Conservation (phyloP, 2,888 invertebrate genomes). For the Sialis lutaria region DNA sequence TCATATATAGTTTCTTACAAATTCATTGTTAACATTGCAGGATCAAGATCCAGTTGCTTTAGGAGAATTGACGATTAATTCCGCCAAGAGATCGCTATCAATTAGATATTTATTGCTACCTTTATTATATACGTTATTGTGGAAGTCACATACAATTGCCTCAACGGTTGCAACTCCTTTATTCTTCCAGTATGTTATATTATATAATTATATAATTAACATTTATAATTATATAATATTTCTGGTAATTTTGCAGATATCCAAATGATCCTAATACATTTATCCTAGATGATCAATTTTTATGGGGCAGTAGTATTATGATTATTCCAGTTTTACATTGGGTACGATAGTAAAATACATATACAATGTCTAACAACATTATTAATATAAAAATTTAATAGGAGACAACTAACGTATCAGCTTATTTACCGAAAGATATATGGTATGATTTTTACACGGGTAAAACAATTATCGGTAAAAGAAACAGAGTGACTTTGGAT, state of each 20-base stretch:
- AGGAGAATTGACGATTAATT: slow-evolving; percentile 45
- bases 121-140: slow-evolving; percentile 66
- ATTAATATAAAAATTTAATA: slow-evolving; percentile 9
- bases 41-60: slow-evolving; percentile 73
- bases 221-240: slow-evolving; percentile 4
- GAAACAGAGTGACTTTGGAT: slow-evolving; percentile 21
- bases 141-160: slow-evolving; percentile 48
- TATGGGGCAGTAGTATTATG: slow-evolving; percentile 59
- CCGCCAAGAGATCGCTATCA: slow-evolving; percentile 42
- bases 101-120: slow-evolving; percentile 58
- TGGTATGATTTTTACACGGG: slow-evolving; percentile 51
- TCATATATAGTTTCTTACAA: too few relatives aligned
- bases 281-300: slow-evolving; percentile 53
- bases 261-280: slow-evolving; percentile 41
- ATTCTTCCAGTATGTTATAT: slow-evolving; percentile 53
- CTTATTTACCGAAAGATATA: slow-evolving; percentile 43
- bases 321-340: slow-evolving; percentile 52
- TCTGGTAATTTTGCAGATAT: slow-evolving; percentile 29
- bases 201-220: background rate
- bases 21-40: slow-evolving; percentile 21
- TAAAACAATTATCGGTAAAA: slow-evolving; percentile 18
- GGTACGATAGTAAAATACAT: slow-evolving; percentile 17
- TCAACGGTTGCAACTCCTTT: slow-evolving; percentile 62
- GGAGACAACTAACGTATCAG: slow-evolving; percentile 25
- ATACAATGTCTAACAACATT: background rate